Evolutionary conservation across 2,888 invertebrate species (phyloP).

Genomic region (Ophonus ardosiacus): DNA sequence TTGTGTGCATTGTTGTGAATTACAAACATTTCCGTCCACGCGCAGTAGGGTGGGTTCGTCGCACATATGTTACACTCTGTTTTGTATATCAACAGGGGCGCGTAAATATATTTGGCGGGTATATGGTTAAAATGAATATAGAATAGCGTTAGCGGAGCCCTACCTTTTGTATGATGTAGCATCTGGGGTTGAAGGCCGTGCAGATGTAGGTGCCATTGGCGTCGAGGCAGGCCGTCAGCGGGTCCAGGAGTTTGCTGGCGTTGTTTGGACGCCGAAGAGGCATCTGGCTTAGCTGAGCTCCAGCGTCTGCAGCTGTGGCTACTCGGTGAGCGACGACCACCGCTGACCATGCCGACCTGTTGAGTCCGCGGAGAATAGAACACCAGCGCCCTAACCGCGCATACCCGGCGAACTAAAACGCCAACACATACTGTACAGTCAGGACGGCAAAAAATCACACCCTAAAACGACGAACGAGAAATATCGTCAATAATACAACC

Average conservation of each 20-base stretch:
- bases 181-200: conserved; percentile 80
- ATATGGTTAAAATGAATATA: neutral
- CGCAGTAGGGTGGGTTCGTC: neutral
- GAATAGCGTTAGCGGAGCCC: conserved; percentile 65
- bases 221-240: conserved; percentile 76
- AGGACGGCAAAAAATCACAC: conserved; percentile 62
- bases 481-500: neutral
- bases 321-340: conserved; percentile 69
- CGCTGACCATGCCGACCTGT: conserved; percentile 76
- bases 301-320: conserved; percentile 18
- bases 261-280: conserved; percentile 72
- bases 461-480: neutral
- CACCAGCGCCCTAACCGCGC: conserved; percentile 28
- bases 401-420: conserved; percentile 72
- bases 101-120: neutral
- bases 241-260: conserved; percentile 70
- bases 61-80: neutral
- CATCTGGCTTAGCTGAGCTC: conserved; percentile 69
- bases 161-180: conserved; percentile 83
- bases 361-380: conserved; percentile 72
- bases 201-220: conserved; percentile 80
- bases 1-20: neutral
- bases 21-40: neutral
- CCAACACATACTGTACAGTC: conserved; percentile 54
- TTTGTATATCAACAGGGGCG: neutral